Evolutionary conservation across 2,888 invertebrate species (phyloP).

Genomic region (Phyto melanocephala): DNA sequence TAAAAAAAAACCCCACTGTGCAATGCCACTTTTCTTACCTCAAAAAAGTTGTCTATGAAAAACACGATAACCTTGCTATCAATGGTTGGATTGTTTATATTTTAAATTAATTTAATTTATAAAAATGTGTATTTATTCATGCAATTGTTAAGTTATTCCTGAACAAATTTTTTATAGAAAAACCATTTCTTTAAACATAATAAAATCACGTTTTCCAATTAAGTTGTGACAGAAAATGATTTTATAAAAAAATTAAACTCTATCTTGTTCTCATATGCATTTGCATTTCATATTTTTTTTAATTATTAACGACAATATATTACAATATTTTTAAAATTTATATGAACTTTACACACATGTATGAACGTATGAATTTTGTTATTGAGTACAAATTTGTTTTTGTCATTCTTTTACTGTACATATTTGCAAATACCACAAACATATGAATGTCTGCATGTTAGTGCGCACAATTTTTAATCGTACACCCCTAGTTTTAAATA

Average conservation of each 20-base stretch:
- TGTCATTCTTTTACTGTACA: not conserved
- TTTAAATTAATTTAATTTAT: not conserved
- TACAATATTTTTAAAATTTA: not conserved
- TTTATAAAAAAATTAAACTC: not conserved
- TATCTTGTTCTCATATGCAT: no score
- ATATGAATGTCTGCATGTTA: no score
- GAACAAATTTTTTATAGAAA: not conserved
- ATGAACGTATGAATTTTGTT: not conserved
- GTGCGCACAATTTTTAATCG: no score
- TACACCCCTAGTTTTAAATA: no score
- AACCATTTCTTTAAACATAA: not conserved
- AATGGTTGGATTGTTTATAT: not conserved
- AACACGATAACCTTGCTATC: not conserved
- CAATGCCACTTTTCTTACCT: no score
- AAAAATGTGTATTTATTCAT: not conserved
- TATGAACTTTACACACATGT: no score
- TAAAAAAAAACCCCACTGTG: no score
- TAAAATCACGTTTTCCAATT: conserved; percentile 53
- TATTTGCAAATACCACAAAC: no score
- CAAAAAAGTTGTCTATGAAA: no score
- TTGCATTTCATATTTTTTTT: not conserved
- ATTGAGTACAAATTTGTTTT: not conserved
- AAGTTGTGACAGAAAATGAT: conserved; percentile 13
- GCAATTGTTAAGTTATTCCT: not conserved
- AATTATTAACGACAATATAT: not conserved